phyloP scores from a whole-genome alignment of 2,888 invertebrate species.

The Drosophila neotestacea region DNA sequence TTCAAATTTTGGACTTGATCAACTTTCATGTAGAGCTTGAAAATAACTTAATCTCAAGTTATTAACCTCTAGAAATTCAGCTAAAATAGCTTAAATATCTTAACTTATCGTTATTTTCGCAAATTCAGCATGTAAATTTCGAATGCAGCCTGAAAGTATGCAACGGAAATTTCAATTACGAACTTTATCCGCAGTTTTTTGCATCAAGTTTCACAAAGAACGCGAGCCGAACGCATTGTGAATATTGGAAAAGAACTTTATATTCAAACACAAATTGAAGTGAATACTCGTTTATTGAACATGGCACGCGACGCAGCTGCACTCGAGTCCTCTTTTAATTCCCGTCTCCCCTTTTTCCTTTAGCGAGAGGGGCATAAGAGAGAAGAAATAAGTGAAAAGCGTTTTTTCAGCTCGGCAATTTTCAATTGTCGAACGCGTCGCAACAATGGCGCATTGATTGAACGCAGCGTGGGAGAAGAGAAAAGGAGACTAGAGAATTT shows the following conservation, averaged over 20 bases:
- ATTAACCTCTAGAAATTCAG: not conserved
- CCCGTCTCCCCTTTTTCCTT: not conserved
- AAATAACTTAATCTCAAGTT: not conserved
- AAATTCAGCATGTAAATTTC: constrained; percentile 9
- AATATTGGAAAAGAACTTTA: constrained; percentile 13
- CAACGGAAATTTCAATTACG: constrained; percentile 48
- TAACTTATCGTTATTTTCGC: too few relatives aligned
- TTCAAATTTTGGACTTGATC: too few relatives aligned
- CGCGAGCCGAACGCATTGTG: not conserved
- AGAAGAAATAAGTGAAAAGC: constrained; percentile 41
- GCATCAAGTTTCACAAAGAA: constrained; percentile 14
- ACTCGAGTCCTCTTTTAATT: constrained; percentile 15
- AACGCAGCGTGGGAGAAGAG: constrained; percentile 2
- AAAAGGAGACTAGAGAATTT: too few relatives aligned
- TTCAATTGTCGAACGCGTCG: constrained; percentile 73
- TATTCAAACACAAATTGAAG: constrained; percentile 17
- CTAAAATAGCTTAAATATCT: constrained; percentile 1
- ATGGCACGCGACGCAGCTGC: constrained; percentile 49
- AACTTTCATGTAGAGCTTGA: not conserved
- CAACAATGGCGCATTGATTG: constrained; percentile 74
- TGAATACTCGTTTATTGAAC: constrained; percentile 31
- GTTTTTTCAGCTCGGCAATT: constrained; percentile 60
- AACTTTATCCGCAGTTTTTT: constrained; percentile 15
- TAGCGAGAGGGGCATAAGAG: not conserved
- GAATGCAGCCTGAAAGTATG: constrained; percentile 27